Percentiles rank a stretch among this genome's conserved stretches.
phyloP scores from a whole-genome alignment of 1,140 invertebrate genomes.

The Drosophila sucinea region DNA sequence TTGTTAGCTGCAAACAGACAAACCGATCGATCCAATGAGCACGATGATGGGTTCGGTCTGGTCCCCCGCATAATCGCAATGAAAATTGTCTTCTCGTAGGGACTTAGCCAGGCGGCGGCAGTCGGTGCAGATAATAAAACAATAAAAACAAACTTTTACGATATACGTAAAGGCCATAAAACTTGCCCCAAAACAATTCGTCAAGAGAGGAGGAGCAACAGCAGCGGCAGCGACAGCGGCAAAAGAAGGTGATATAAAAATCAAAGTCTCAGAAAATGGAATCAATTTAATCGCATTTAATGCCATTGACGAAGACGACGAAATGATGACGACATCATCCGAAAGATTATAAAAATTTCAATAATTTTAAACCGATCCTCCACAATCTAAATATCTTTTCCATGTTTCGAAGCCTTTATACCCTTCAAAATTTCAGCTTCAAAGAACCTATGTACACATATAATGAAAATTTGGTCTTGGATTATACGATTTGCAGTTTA shows the following conservation, averaged over 20 bases:
- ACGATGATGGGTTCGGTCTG: slow-evolving; percentile 49
- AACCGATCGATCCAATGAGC: slow-evolving; percentile 4
- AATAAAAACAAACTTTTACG: slow-evolving; percentile 79
- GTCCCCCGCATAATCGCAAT: slow-evolving; percentile 47
- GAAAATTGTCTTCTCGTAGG: slow-evolving; percentile 22
- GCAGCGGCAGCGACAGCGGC: too few relatives aligned
- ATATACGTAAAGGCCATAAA: slow-evolving; percentile 65
- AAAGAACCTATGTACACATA: too few relatives aligned
- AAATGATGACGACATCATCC: slow-evolving; percentile 18
- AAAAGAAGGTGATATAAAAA: slow-evolving; percentile 66
- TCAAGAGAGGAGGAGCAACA: slow-evolving; percentile 31
- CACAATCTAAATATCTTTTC: too few relatives aligned
- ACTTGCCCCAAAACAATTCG: slow-evolving; percentile 65
- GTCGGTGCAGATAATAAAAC: slow-evolving; percentile 71
- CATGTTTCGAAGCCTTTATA: too few relatives aligned
- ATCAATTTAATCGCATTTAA: slow-evolving; percentile 82
- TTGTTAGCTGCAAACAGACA: slow-evolving; percentile 76
- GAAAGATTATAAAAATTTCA: slow-evolving; percentile 69
- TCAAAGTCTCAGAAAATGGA: slow-evolving; percentile 54
- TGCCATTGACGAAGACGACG: slow-evolving; percentile 45
- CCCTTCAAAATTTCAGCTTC: too few relatives aligned
- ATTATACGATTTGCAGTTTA: too few relatives aligned
- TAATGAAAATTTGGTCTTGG: too few relatives aligned
- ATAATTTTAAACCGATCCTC: slow-evolving; percentile 52
- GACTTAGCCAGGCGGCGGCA: slow-evolving; percentile 10